These are phyloP conservation scores for Nesogale talazaci DNA, from an alignment of 2,113 vertebrate species.

Conservation along the genomic window DNA sequence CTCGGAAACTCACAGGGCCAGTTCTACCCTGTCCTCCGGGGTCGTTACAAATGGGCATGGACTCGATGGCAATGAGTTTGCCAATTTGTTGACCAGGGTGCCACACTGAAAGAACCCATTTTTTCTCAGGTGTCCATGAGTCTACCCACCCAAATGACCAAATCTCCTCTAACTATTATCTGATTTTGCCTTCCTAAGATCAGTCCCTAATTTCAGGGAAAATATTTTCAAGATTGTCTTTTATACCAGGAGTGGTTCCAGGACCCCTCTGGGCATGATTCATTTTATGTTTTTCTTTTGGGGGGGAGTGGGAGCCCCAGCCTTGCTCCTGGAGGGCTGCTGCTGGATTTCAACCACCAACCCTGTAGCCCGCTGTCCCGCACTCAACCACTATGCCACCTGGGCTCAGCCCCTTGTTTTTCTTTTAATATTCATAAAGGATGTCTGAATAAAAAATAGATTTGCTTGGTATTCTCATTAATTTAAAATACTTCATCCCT, in stretches of 20 bases:
- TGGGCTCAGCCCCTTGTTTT: too few species aligned
- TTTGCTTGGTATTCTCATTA: neutral
- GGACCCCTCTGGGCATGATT: neutral
- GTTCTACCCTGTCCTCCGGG: too few species aligned
- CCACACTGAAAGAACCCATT: neutral
- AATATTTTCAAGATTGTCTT: neutral
- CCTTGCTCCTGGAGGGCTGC: too few species aligned
- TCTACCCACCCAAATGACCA: neutral
- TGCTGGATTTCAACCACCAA: too few species aligned
- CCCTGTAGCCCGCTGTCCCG: too few species aligned
- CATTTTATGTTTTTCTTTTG: neutral
- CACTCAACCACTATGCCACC: too few species aligned
- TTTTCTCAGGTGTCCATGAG: neutral
- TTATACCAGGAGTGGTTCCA: neutral
- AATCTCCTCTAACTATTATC: conserved; percentile 19
- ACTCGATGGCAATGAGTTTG: too few species aligned
- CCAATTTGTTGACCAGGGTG: neutral
- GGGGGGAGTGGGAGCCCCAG: too few species aligned
- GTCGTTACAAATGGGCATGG: too few species aligned
- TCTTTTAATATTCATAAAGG: neutral
- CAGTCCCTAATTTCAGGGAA: neutral
- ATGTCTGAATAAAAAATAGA: conserved; percentile 8
- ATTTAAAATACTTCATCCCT: neutral
- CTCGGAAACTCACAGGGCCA: too few species aligned
- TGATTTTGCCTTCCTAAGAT: conserved; percentile 16